A percentile compares a stretch with the other conserved stretches of the same genome.
Conservation (phyloP, 1,140 invertebrate genomes). For the Telenomus remus region DNA sequence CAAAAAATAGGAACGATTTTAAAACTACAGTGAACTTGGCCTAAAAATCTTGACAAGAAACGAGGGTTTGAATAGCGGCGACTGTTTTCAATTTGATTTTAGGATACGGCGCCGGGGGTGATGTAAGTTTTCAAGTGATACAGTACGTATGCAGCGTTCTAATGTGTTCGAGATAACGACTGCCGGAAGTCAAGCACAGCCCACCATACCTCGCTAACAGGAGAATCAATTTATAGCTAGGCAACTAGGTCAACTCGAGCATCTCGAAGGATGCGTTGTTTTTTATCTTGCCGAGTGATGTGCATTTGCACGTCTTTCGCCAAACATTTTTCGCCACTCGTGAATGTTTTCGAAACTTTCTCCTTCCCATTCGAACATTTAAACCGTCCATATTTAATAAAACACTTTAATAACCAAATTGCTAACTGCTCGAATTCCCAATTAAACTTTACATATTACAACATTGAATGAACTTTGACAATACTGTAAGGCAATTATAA, state of each 20-base stretch:
- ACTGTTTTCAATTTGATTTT: constrained; percentile 33
- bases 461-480: too few relatives aligned
- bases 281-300: constrained; percentile 31
- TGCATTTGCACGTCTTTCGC: constrained; percentile 26
- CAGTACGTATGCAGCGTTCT: constrained; percentile 29
- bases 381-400: too few relatives aligned
- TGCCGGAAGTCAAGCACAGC: constrained; percentile 53
- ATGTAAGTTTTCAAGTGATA: constrained; percentile 42
- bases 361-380: background rate
- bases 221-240: constrained; percentile 57
- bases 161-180: constrained; percentile 59
- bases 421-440: too few relatives aligned
- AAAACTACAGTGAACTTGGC: too few relatives aligned
- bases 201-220: constrained; percentile 52
- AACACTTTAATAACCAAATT: too few relatives aligned
- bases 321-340: constrained; percentile 1
- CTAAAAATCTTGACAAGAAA: background rate
- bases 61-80: constrained; percentile 1
- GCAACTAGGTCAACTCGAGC: constrained; percentile 55
- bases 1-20: too few relatives aligned
- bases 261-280: constrained; percentile 54
- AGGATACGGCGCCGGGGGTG: constrained; percentile 8
- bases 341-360: constrained; percentile 3
- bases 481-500: too few relatives aligned
- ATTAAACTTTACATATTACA: too few relatives aligned